Percentiles rank a stretch among this genome's conserved stretches.
Evolutionary conservation across 2,113 vertebrate species (phyloP).

Genomic region (Mesitornis unicolor): DNA sequence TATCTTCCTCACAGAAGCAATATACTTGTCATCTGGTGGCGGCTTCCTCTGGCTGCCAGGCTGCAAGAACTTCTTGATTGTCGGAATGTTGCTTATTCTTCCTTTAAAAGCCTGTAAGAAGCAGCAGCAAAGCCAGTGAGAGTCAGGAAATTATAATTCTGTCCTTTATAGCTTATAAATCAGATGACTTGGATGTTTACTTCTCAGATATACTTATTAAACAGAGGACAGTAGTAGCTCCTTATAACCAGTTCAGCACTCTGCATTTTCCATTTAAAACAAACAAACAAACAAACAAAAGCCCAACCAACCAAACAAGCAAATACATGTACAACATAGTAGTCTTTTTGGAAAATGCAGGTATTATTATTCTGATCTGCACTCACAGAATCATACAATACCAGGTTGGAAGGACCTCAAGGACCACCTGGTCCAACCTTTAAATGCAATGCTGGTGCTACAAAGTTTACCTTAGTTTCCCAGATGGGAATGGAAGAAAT

Average conservation of each 20-base stretch:
- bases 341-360: not conserved
- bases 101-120: constrained; percentile 83
- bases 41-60: constrained; percentile 86
- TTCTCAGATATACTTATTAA: not conserved
- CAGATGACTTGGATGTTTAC: not conserved
- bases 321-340: not conserved
- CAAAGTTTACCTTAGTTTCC: not conserved
- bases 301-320: too few species aligned
- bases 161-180: not conserved
- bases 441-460: not conserved
- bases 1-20: constrained; percentile 57
- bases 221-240: not conserved
- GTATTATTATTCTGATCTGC: not conserved
- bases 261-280: not conserved
- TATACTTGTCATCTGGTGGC: constrained; percentile 61
- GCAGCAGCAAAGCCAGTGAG: not conserved
- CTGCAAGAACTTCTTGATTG: constrained; percentile 83
- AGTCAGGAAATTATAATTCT: not conserved
- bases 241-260: not conserved
- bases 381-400: too few species aligned
- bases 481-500: not conserved
- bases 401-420: too few species aligned
- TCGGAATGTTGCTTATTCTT: constrained; percentile 76
- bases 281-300: too few species aligned
- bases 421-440: too few species aligned